These are phyloP conservation scores for Enteromius afrohamiltoni DNA, from an alignment of 2,797 vertebrate species.

Conservation along the genomic window DNA sequence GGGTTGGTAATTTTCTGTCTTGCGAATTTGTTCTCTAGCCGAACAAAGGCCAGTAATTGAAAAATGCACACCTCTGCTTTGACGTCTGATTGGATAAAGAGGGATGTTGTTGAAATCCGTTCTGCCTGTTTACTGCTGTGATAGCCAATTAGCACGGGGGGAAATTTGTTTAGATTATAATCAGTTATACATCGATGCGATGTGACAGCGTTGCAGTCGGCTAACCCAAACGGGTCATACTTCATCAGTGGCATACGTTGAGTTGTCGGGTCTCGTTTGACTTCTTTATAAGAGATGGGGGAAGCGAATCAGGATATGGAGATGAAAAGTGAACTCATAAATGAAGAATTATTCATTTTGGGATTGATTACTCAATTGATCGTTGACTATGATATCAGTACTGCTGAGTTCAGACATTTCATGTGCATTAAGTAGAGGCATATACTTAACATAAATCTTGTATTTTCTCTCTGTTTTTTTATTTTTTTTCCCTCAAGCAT, in stretches of 20 bases:
- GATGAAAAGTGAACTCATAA: slow-evolving; percentile 31
- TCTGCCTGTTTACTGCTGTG: slow-evolving; percentile 48
- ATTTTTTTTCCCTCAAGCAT: not conserved
- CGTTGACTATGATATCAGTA: slow-evolving; percentile 41
- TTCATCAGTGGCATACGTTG: slow-evolving; percentile 18
- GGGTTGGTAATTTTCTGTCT: slow-evolving; percentile 38
- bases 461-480: not conserved
- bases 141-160: slow-evolving; percentile 49
- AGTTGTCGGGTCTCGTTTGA: slow-evolving; percentile 8
- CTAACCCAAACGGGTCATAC: slow-evolving; percentile 28
- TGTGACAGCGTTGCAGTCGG: slow-evolving; percentile 38
- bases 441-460: slow-evolving; percentile 31
- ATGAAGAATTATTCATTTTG: slow-evolving; percentile 48
- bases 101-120: slow-evolving; percentile 30
- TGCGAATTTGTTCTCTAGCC: slow-evolving; percentile 31
- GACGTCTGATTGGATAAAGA: slow-evolving; percentile 48
- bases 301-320: slow-evolving; percentile 19
- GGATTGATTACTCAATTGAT: slow-evolving; percentile 48
- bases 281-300: slow-evolving; percentile 21
- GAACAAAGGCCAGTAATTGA: slow-evolving; percentile 52
- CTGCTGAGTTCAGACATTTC: slow-evolving; percentile 41
- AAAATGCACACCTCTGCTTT: slow-evolving; percentile 46
- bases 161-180: slow-evolving; percentile 51
- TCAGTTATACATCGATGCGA: slow-evolving; percentile 45
- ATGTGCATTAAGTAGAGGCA: slow-evolving; percentile 2